Evolutionary conservation across 2,113 vertebrate genomes (phyloP).

Genomic region (Addax nasomaculatus): DNA sequence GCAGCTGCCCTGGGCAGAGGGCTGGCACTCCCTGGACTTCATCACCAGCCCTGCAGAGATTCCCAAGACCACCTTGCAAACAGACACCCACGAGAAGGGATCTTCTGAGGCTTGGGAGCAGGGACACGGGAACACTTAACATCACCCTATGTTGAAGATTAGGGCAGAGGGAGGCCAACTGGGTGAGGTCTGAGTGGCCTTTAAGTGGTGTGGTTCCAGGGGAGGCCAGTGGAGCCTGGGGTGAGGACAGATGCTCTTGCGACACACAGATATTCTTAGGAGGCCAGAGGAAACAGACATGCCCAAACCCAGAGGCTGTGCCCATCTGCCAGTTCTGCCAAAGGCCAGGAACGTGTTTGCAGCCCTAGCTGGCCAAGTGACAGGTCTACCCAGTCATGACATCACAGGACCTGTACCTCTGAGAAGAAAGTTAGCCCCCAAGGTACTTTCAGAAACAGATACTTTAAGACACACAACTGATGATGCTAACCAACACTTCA

Average conservation of each 20-base stretch:
- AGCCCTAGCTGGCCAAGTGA: neutral
- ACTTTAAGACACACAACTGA: neutral
- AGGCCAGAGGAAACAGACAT: neutral
- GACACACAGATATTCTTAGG: neutral
- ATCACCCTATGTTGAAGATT: neutral
- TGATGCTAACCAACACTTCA: neutral
- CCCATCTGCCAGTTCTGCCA: neutral
- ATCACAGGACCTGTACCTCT: neutral
- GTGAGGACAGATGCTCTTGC: neutral
- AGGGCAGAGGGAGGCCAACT: neutral
- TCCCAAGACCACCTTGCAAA: neutral
- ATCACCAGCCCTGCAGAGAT: neutral
- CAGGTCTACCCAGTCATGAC: neutral
- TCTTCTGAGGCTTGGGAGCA: neutral
- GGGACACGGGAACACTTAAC: fast-evolving
- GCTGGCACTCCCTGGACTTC: neutral
- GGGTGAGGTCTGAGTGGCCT: neutral
- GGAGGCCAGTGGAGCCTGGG: neutral
- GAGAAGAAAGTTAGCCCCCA: neutral
- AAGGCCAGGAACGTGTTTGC: fast-evolving
- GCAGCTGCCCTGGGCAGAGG: neutral
- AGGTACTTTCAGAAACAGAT: neutral
- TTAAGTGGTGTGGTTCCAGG: neutral
- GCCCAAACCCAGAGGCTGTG: neutral
- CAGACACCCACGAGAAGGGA: neutral